phyloP scores from a whole-genome alignment of 2,113 vertebrate species.

The Neolamprologus hecqui region DNA sequence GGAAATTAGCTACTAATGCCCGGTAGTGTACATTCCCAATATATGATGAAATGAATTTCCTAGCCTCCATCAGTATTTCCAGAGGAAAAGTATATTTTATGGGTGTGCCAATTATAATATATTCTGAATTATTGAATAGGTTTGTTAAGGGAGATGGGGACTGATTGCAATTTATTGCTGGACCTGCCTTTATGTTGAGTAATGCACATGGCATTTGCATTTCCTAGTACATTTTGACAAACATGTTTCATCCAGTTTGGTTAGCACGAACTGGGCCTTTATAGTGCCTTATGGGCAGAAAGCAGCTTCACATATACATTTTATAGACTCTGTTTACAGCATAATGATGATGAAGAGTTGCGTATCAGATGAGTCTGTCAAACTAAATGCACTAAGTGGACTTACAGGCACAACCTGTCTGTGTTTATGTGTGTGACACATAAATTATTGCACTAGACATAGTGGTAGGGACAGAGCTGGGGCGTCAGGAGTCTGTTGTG shows the following conservation, averaged over 20 bases:
- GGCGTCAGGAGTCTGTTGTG: neutral
- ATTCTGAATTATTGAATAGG: slow-evolving; percentile 53
- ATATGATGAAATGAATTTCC: slow-evolving; percentile 58
- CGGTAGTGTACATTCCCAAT: slow-evolving; percentile 45
- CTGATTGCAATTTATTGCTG: slow-evolving; percentile 31
- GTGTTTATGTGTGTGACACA: neutral
- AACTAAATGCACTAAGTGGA: neutral
- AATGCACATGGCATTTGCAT: slow-evolving; percentile 45
- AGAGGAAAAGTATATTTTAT: slow-evolving; percentile 43
- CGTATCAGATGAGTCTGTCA: neutral
- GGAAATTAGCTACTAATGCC: slow-evolving; percentile 62
- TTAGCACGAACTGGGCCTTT: neutral
- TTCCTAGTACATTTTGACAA: slow-evolving; percentile 11
- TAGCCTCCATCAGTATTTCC: slow-evolving; percentile 45
- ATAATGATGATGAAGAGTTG: neutral
- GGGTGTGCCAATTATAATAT: slow-evolving; percentile 51
- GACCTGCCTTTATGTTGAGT: slow-evolving; percentile 30
- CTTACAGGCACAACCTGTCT: neutral
- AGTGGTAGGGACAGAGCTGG: neutral
- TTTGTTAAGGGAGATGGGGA: slow-evolving; percentile 12
- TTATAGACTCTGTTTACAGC: neutral
- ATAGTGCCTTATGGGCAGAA: neutral
- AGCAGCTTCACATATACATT: neutral
- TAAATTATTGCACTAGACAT: neutral
- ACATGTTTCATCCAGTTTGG: slow-evolving; percentile 26